Evolutionary conservation across 2,113 vertebrate species (phyloP).

Genomic region (Dasyprocta punctata): DNA sequence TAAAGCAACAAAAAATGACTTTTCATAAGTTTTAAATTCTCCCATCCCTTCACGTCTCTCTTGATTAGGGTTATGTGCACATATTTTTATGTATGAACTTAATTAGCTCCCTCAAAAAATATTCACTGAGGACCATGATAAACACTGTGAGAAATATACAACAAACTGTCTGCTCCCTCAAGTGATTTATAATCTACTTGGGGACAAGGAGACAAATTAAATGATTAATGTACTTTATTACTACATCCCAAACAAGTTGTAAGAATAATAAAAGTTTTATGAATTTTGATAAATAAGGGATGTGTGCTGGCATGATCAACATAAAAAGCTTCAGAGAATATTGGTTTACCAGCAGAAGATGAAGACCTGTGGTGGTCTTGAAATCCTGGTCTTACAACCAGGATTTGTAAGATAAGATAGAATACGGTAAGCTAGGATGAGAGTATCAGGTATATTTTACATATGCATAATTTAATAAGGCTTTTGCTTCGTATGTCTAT

Average conservation of each 20-base stretch:
- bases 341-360: background rate
- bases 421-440: no score
- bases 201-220: background rate
- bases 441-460: background rate
- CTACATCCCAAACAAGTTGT: constrained; percentile 11
- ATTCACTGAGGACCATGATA: background rate
- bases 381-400: background rate
- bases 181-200: constrained; percentile 32
- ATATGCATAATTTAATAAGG: background rate
- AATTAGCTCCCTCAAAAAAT: constrained; percentile 40
- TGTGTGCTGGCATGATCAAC: background rate
- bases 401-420: background rate
- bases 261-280: constrained; percentile 13
- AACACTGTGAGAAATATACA: background rate
- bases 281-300: background rate
- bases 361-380: background rate
- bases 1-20: background rate
- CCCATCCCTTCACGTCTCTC: background rate
- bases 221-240: background rate
- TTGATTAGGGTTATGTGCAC: background rate
- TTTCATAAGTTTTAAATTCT: background rate
- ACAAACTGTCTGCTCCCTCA: background rate
- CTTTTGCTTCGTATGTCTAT: background rate
- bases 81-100: constrained; percentile 41
- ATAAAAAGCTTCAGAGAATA: background rate